Percentiles rank a stretch among this genome's conserved stretches.
These are phyloP conservation scores for Pseudorhombus dupliciocellatus DNA, from an alignment of 2,113 vertebrate genomes.

Conservation along the genomic window DNA sequence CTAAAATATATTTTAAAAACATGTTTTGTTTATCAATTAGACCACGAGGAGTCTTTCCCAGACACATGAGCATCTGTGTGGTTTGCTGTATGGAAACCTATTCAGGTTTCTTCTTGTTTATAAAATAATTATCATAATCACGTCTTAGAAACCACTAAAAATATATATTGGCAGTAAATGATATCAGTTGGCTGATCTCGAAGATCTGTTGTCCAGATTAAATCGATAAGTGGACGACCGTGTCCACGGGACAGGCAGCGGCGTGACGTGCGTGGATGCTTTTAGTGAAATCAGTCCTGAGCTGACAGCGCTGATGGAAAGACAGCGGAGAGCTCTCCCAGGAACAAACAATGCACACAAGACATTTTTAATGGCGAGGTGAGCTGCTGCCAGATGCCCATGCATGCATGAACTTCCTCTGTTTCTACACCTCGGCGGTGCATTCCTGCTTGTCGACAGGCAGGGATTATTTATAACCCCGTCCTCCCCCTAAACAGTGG, in stretches of 20 bases:
- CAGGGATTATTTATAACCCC: slow-evolving; percentile 93
- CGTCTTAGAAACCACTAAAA: no score
- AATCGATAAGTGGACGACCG: not conserved
- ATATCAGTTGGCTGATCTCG: not conserved
- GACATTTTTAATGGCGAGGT: slow-evolving; percentile 88
- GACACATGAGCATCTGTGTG: no score
- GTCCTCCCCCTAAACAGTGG: slow-evolving; percentile 88
- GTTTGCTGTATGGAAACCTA: no score
- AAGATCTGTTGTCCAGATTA: not conserved
- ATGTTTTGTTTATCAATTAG: no score
- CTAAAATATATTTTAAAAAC: no score
- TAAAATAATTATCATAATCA: no score
- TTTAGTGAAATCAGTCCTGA: slow-evolving; percentile 36
- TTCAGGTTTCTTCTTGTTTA: no score
- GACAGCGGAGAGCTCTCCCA: slow-evolving; percentile 73
- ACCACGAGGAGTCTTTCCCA: no score
- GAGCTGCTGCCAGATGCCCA: slow-evolving; percentile 85
- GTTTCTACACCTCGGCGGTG: slow-evolving; percentile 91
- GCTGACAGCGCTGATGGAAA: slow-evolving; percentile 35
- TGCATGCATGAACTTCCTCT: slow-evolving; percentile 86
- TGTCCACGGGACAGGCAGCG: slow-evolving; percentile 2
- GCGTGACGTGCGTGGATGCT: slow-evolving; percentile 38
- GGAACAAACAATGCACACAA: slow-evolving; percentile 85
- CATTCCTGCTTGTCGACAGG: slow-evolving; percentile 88
- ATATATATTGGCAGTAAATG: no score